Evolutionary conservation across 1,140 invertebrate species (phyloP), one percentile per base, ranked within the genome.

Genomic region (Caenorhabditis inopinata): DNA sequence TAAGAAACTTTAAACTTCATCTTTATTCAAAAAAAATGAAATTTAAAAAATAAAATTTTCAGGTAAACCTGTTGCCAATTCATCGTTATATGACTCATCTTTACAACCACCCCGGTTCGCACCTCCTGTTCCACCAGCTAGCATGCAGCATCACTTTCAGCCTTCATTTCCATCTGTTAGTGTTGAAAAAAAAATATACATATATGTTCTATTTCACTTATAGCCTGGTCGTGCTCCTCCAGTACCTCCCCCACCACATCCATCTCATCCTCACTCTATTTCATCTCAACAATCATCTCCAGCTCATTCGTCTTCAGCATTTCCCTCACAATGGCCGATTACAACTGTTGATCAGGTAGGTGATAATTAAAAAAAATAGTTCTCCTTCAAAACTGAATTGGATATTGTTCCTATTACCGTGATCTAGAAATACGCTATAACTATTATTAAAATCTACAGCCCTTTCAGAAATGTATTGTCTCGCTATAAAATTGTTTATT

Each of bases 31-130:
- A n/a, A n/a, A 74, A 78, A 78, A 78, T 18, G 11, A 35, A 58
- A 32, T 9, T n/a, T 76, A 74, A 42, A 23, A 5, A 78, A 38
- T 1, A 53, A 53, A 6, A 73, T 68, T 73, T 80, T 2, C 11
- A 25, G 46, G 53, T 7, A 76, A 81, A 32, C 32, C 38, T 4
- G 21, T 79, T 35, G 62, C 38, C 11, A 58, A 45, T 14, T 58
- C 32, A 4, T 58, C 78, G 0, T 23, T 79, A 12, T 47, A 74
- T 18, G 45, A 42, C 27, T 79, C 78, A n/a, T 74, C 78, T 9
- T 68, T 79, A 9, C 62, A 74, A 38, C 32, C 58, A 25, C 58
- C 58, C 12, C 58, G 42, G 12, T 75, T 75, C 14, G 42, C 18
- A 27, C 42, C 74, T 27, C 74, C 45, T 75, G 42, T 75, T 7